Base-by-base conservation (phyloP, 2,888 invertebrate species). In the Oxytorus armatus region DNA sequence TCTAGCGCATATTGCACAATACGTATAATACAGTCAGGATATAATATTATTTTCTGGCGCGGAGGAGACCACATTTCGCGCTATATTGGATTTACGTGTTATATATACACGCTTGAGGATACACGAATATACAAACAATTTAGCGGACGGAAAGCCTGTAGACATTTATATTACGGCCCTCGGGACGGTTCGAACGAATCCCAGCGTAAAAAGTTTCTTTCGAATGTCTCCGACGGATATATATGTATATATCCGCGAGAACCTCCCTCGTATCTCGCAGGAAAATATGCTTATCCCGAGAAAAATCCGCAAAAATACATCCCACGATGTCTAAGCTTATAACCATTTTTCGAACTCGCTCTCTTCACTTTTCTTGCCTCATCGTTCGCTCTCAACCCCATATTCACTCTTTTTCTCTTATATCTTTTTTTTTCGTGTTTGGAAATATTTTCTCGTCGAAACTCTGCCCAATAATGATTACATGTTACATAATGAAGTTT, bases 201-300 rank as follows among this genome's bases (percentile, higher is more conserved):
- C 84, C 61, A 49, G 82, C 73, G 81, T 81, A 85, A 86, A 85
- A 88, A 86, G 82, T 87, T 88, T 70, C 75, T 29, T 25, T 72
- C 47, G 75, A 53, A 75, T 75, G 59, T 78, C 44, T 29, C 53
- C 53, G 36, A 21, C 18, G 25, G 29, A 69, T 57, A 39, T 63
- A 10, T 14, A 21, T 36, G 39, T 53, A 69, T 63, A 18, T 44
- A 57, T n/a, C 14, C 39, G 21, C 23, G 16, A 39, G 16, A 51
- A 61, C 14, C n/a, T 61, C 25, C 66, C 65, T 63, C 72, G 18
- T 51, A 69, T 76, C 53, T 53, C 33, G 81, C 36, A 57, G 84
- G 82, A 85, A 86, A 88, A 88, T 88, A 88, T 88, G 88, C 88
- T 88, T 88, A 88, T 87, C 85, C 83, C 65, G 55, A 77, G 68